Conservation (phyloP, 2,113 vertebrate genomes). For the Scomber japonicus region DNA sequence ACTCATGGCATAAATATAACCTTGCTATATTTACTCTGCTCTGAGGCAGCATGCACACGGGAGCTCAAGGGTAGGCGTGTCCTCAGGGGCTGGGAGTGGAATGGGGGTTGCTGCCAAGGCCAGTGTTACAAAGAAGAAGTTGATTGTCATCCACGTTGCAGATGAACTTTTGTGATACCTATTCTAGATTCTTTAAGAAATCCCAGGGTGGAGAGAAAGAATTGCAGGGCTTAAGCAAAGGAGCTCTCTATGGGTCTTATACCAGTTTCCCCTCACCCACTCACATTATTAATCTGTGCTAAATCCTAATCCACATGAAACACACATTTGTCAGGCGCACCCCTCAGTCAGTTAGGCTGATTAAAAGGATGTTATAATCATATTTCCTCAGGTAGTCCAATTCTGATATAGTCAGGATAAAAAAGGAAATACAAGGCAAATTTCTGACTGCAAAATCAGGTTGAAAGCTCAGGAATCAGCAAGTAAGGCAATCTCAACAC, state of each 20-base stretch:
- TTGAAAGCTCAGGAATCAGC: not conserved
- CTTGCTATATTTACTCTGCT: conserved; percentile 76
- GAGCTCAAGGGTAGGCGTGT: conserved; percentile 61
- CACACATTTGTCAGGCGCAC: not conserved
- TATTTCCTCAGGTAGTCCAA: not conserved
- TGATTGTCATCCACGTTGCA: not conserved
- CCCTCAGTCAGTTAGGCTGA: not conserved
- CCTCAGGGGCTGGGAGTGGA: not conserved
- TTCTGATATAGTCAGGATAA: not conserved
- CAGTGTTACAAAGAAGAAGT: conserved; percentile 11
- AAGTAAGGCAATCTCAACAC: too few relatives aligned
- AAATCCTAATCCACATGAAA: conserved; percentile 41
- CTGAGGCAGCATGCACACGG: conserved; percentile 62
- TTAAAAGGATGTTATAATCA: not conserved
- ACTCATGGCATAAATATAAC: conserved; percentile 79
- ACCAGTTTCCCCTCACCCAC: conserved; percentile 2
- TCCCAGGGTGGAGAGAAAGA: not conserved
- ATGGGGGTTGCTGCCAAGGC: conserved; percentile 15
- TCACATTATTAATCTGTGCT: conserved; percentile 31
- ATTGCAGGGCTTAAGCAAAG: not conserved
- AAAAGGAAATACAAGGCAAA: too few relatives aligned
- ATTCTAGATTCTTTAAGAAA: not conserved
- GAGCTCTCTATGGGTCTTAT: not conserved
- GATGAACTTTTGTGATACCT: not conserved
- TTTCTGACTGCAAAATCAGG: not conserved